A percentile compares a stretch with the other conserved stretches of the same genome.
These are phyloP conservation scores for Rhinopomastus cyanomelas DNA, from an alignment of 2,113 vertebrate genomes.

Conservation along the genomic window DNA sequence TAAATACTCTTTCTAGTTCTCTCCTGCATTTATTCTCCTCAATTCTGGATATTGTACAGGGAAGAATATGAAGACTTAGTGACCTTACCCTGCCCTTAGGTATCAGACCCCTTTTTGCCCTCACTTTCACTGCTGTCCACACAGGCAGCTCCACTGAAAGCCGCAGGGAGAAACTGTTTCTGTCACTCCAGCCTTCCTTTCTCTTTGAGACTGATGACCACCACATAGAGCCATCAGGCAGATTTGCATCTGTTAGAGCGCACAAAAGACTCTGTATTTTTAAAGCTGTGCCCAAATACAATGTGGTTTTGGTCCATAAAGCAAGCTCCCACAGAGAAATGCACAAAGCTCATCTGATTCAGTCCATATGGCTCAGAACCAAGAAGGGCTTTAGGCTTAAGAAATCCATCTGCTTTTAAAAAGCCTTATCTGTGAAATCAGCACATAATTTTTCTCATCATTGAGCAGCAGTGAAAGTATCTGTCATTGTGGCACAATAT, in stretches of 20 bases:
- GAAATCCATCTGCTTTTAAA: background rate
- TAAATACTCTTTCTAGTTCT: background rate
- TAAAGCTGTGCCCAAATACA: background rate
- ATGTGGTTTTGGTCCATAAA: background rate
- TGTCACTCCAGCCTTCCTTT: background rate
- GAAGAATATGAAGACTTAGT: background rate
- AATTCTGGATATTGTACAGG: background rate
- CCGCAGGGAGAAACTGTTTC: background rate
- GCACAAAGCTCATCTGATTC: background rate
- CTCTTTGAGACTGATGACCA: background rate
- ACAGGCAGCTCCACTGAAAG: background rate
- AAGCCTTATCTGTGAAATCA: background rate
- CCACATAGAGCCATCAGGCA: background rate
- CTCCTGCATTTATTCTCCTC: background rate
- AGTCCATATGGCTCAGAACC: background rate
- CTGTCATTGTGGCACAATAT: background rate
- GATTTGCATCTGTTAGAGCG: background rate
- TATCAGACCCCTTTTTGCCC: background rate
- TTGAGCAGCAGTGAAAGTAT: background rate
- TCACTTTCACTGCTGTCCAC: background rate
- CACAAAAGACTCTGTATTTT: background rate
- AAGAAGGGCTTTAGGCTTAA: background rate
- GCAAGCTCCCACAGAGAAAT: background rate
- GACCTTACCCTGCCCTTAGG: background rate
- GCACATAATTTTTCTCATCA: background rate